These are phyloP conservation scores for Motacilla alba DNA, from an alignment of 2,113 vertebrate species.

Conservation along the genomic window DNA sequence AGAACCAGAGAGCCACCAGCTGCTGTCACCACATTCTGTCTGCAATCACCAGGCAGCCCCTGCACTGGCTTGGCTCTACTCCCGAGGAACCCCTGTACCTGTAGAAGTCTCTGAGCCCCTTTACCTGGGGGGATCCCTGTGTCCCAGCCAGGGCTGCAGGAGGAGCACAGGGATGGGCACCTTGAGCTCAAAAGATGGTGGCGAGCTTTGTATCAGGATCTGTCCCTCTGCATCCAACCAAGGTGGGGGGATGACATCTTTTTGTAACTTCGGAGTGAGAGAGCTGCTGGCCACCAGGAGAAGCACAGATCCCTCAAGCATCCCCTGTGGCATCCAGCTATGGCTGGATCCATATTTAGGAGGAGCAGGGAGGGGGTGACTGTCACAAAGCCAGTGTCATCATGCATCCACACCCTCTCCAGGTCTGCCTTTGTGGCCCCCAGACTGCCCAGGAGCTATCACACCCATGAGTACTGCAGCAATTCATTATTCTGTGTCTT, in stretches of 20 bases:
- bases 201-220: not conserved
- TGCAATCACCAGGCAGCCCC: not conserved
- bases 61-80: not conserved
- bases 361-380: not conserved
- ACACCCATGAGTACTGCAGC: not conserved
- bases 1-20: not conserved
- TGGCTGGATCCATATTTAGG: fast-evolving
- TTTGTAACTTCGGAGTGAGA: not conserved
- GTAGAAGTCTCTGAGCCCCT: fast-evolving
- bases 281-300: not conserved
- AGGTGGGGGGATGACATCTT: too few relatives aligned
- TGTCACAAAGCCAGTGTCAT: not conserved
- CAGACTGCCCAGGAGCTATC: not conserved
- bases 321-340: not conserved
- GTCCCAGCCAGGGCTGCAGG: not conserved
- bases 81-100: fast-evolving
- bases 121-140: fast-evolving
- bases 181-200: not conserved
- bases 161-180: not conserved
- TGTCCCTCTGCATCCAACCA: not conserved
- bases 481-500: not conserved
- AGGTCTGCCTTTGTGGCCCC: too few relatives aligned
- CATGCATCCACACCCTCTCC: fast-evolving
- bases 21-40: not conserved
- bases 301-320: not conserved